Conservation (phyloP, 2,888 invertebrate species). For the Aelia acuminata region DNA sequence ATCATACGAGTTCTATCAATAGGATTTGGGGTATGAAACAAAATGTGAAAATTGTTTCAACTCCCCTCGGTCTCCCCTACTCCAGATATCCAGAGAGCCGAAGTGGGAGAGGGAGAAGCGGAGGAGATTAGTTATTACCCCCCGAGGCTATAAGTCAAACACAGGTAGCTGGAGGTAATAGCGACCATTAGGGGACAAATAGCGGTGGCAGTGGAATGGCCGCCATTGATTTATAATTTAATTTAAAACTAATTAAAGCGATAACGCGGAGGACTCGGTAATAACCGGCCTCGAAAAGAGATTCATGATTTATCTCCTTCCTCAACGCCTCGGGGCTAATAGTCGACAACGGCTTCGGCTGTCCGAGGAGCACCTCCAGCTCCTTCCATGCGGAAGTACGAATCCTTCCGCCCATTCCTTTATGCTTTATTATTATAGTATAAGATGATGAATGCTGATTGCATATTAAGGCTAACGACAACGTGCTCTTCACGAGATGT, state of each 20-base stretch:
- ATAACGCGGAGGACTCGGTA: constrained; percentile 45
- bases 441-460: constrained; percentile 22
- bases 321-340: not conserved
- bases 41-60: too few relatives aligned
- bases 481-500: not conserved
- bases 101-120: not conserved
- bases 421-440: constrained; percentile 34
- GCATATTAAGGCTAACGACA: not conserved
- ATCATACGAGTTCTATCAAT: too few relatives aligned
- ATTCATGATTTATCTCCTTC: constrained; percentile 47
- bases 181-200: constrained; percentile 52
- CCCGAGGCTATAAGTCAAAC: constrained; percentile 47
- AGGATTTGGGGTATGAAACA: too few relatives aligned
- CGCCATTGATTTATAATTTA: constrained; percentile 67
- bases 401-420: not conserved
- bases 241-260: constrained; percentile 66
- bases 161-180: constrained; percentile 55
- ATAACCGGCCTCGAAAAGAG: constrained; percentile 50
- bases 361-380: too few relatives aligned
- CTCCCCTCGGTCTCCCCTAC: not conserved
- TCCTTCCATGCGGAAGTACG: constrained; percentile 12
- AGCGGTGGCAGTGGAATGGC: constrained; percentile 38
- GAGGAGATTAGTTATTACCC: not conserved
- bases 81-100: not conserved
- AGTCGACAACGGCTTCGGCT: not conserved